phyloP scores from a whole-genome alignment of 2,797 vertebrate species.

The Limosa lapponica region DNA sequence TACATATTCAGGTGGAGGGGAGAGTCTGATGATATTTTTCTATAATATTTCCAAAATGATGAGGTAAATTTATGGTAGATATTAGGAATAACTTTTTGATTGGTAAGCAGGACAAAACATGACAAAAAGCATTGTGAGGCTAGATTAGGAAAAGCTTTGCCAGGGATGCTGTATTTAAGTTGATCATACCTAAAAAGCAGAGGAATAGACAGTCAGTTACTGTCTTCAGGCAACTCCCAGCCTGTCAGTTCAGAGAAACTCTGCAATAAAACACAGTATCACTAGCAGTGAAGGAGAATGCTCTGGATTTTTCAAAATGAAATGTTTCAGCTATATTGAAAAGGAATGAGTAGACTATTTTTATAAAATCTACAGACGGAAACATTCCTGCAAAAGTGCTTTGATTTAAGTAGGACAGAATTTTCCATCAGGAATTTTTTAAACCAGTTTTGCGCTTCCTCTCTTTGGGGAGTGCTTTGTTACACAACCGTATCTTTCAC shows the following conservation, averaged over 20 bases:
- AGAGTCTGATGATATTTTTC: neutral
- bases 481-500: neutral
- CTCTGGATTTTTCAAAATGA: conserved; percentile 31
- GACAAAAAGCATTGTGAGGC: neutral
- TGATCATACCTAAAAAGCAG: neutral
- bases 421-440: conserved; percentile 20
- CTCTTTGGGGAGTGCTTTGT: neutral
- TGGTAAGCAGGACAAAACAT: neutral
- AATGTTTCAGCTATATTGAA: neutral
- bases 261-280: conserved; percentile 21
- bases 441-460: neutral
- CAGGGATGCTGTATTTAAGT: neutral
- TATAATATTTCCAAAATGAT: neutral
- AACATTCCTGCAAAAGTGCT: conserved; percentile 15
- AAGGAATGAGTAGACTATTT: conserved; percentile 49
- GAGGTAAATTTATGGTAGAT: neutral
- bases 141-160: neutral
- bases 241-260: conserved; percentile 13
- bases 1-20: neutral
- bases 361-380: conserved; percentile 44
- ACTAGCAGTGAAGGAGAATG: conserved; percentile 7
- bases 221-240: conserved; percentile 23
- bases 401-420: conserved; percentile 59
- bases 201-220: conserved; percentile 9
- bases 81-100: neutral